Percentiles rank a stretch among this genome's conserved stretches.
These are phyloP conservation scores for Chymomyza caudatula DNA, from an alignment of 2,888 invertebrate species.

Conservation along the genomic window DNA sequence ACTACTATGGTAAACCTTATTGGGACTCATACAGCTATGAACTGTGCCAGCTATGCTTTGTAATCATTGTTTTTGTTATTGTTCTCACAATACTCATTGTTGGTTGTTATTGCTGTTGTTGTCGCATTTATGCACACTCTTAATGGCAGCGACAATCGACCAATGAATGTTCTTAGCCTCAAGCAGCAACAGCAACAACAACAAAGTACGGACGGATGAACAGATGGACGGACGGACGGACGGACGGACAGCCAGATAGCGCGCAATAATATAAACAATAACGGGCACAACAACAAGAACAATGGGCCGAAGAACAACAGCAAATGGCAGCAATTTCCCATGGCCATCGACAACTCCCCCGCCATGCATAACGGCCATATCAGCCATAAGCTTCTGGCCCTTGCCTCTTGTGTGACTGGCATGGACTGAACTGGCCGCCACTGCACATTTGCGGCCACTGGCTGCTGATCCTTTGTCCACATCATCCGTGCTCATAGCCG, in stretches of 20 bases:
- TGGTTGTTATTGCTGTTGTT: too few species aligned
- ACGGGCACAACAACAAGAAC: slow-evolving; percentile 30
- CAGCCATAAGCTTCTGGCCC: neutral
- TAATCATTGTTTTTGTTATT: neutral
- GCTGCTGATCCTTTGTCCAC: neutral
- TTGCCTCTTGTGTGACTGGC: neutral
- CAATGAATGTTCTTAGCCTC: slow-evolving; percentile 58
- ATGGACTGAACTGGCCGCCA: neutral
- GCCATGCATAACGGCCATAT: neutral
- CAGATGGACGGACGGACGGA: neutral
- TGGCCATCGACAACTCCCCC: neutral
- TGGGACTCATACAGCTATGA: neutral
- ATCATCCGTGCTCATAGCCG: neutral
- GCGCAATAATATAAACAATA: slow-evolving; percentile 61
- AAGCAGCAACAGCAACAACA: slow-evolving; percentile 6
- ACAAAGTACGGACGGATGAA: neutral
- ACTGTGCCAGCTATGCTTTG: neutral
- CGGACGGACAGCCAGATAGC: slow-evolving; percentile 41
- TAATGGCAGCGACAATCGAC: slow-evolving; percentile 66
- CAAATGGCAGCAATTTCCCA: slow-evolving; percentile 12
- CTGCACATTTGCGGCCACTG: neutral
- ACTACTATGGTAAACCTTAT: neutral
- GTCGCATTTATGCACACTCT: slow-evolving; percentile 58
- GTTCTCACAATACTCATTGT: too few species aligned
- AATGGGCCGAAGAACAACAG: neutral